Percentiles rank a stretch among this genome's conserved stretches.
These are phyloP conservation scores for Aplidium turbinatum DNA, from an alignment of 23 tunicate species.

Conservation along the genomic window DNA sequence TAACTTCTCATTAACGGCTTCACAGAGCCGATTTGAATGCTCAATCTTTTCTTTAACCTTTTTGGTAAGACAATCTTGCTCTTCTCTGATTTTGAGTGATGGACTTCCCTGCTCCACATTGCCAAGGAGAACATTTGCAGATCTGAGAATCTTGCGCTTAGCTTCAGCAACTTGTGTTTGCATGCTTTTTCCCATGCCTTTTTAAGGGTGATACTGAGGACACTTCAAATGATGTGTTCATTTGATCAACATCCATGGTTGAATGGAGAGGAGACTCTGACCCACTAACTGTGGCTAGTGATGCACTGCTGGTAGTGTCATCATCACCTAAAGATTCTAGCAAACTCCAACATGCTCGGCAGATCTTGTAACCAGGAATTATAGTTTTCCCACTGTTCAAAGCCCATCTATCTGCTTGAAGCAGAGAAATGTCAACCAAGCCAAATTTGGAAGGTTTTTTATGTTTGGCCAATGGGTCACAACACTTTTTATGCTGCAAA, in stretches of 20 bases:
- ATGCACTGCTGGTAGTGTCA: slow-evolving; percentile 17
- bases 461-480: slow-evolving; percentile 5
- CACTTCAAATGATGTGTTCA: slow-evolving; percentile 29
- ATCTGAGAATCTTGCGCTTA: slow-evolving; percentile 26
- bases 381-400: slow-evolving; percentile 11
- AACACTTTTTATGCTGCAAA: not conserved
- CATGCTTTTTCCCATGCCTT: slow-evolving; percentile 27
- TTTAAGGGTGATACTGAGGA: slow-evolving; percentile 29
- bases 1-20: slow-evolving; percentile 22
- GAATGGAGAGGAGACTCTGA: slow-evolving; percentile 15
- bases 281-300: slow-evolving; percentile 31
- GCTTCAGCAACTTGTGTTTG: slow-evolving; percentile 33
- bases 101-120: slow-evolving; percentile 23
- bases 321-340: slow-evolving; percentile 32
- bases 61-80: slow-evolving; percentile 11
- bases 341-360: slow-evolving; percentile 32
- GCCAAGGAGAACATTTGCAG: slow-evolving; percentile 29
- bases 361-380: slow-evolving; percentile 32
- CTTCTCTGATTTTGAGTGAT: slow-evolving; percentile 18
- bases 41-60: slow-evolving; percentile 27
- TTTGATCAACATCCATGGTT: slow-evolving; percentile 19
- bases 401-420: slow-evolving; percentile 27
- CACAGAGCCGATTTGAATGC: slow-evolving; percentile 21
- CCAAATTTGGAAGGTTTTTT: slow-evolving; percentile 21
- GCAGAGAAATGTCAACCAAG: slow-evolving; percentile 20